Evolutionary conservation across 2,888 invertebrate genomes (phyloP).

Genomic region (Leptogaster cylindrica): DNA sequence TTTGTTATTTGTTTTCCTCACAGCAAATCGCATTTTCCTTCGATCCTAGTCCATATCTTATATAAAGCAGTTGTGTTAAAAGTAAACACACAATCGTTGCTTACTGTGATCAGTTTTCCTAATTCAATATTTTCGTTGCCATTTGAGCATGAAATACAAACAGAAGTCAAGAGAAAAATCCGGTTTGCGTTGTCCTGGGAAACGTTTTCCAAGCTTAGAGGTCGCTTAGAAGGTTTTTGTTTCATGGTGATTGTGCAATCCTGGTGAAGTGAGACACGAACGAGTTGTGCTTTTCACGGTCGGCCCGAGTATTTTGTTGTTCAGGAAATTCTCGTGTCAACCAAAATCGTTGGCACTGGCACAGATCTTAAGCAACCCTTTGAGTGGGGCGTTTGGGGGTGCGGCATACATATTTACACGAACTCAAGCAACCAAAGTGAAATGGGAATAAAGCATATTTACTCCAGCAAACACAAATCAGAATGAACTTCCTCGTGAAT

Average conservation of each 20-base stretch:
- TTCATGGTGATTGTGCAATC: not conserved
- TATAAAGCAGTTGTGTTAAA: too few species aligned
- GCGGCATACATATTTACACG: not conserved
- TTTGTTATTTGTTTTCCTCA: too few species aligned
- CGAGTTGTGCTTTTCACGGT: not conserved
- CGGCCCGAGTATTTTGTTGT: not conserved
- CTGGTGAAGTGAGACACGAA: not conserved
- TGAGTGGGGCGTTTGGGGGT: too few species aligned
- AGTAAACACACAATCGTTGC: too few species aligned
- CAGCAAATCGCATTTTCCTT: too few species aligned
- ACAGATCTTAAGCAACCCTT: too few species aligned
- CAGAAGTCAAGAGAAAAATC: not conserved
- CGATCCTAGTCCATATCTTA: too few species aligned
- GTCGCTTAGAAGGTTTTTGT: constrained; percentile 12
- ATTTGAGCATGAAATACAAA: not conserved
- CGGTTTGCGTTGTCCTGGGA: too few species aligned
- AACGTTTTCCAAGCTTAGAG: not conserved
- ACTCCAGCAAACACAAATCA: constrained; percentile 18
- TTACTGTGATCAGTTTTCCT: too few species aligned
- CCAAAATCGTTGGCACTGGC: too few species aligned
- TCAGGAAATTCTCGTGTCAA: not conserved
- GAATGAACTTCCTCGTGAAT: constrained; percentile 25
- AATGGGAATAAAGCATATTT: constrained; percentile 18
- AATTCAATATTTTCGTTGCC: not conserved
- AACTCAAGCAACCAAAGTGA: not conserved